These are phyloP conservation scores for Poecilus cupreus DNA, from an alignment of 2,888 invertebrate species.

Conservation along the genomic window DNA sequence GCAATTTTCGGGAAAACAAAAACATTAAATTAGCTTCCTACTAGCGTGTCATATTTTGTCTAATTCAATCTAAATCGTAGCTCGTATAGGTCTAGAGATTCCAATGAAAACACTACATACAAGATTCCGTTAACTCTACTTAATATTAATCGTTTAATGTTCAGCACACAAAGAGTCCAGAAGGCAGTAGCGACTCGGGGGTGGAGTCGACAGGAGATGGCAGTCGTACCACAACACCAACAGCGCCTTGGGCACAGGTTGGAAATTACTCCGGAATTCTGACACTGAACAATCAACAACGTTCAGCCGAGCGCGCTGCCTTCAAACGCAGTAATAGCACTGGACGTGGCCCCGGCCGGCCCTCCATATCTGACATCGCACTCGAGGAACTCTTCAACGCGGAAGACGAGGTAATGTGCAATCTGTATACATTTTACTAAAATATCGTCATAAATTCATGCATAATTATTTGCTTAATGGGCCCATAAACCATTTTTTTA, in stretches of 20 bases:
- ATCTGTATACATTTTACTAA: too few species aligned
- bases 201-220: constrained; percentile 61
- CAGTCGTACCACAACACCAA: constrained; percentile 62
- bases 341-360: constrained; percentile 78
- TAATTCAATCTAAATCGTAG: too few species aligned
- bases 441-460: too few species aligned
- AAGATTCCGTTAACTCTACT: constrained; percentile 18
- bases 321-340: constrained; percentile 76
- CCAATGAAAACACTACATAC: too few species aligned
- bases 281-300: constrained; percentile 84
- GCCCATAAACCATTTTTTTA: too few species aligned
- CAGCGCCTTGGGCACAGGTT: constrained; percentile 59
- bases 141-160: neutral
- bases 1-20: too few species aligned
- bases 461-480: too few species aligned
- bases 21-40: too few species aligned
- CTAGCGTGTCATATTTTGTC: too few species aligned
- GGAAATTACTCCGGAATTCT: constrained; percentile 79
- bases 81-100: too few species aligned
- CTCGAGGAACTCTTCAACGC: constrained; percentile 77
- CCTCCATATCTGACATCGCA: constrained; percentile 77
- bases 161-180: constrained; percentile 48
- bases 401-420: constrained; percentile 78
- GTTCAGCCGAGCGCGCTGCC: constrained; percentile 78
- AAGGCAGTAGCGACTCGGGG: constrained; percentile 62